Percentiles rank a stretch among this genome's conserved stretches.
phyloP scores from a whole-genome alignment of 2,113 vertebrate genomes.

The Gallinago jamesoni region DNA sequence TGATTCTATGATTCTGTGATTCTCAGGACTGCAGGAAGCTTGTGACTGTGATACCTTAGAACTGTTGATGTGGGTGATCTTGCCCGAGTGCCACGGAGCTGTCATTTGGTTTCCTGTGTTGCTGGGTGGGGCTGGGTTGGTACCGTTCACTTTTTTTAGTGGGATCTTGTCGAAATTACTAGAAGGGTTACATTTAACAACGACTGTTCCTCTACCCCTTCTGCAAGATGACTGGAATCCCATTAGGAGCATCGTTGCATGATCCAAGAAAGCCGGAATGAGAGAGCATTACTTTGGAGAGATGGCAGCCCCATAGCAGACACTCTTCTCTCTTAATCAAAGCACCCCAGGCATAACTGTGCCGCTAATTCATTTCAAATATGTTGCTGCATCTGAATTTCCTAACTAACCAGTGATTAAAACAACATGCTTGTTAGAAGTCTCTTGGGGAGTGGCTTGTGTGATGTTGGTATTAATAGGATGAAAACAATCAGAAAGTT shows the following conservation, averaged over 20 bases:
- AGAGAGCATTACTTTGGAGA: neutral
- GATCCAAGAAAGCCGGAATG: neutral
- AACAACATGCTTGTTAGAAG: neutral
- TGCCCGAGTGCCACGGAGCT: neutral
- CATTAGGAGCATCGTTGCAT: neutral
- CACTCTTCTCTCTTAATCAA: neutral
- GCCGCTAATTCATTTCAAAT: slow-evolving; percentile 18
- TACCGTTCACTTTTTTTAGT: neutral
- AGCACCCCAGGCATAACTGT: neutral
- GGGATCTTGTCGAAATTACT: neutral
- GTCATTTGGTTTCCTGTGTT: neutral
- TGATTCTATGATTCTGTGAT: too few relatives aligned
- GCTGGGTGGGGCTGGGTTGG: neutral
- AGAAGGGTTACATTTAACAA: neutral
- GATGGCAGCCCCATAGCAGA: neutral
- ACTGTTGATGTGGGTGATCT: neutral
- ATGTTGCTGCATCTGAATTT: slow-evolving; percentile 4
- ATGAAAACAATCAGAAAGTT: slow-evolving; percentile 25
- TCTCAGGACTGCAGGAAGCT: neutral
- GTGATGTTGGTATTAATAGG: slow-evolving; percentile 25
- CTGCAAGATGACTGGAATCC: neutral
- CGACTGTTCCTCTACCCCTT: neutral
- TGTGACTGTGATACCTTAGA: rapidly evolving
- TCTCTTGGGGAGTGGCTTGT: neutral
- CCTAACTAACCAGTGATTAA: slow-evolving; percentile 4